These are phyloP conservation scores for Notothenia rossii DNA, from an alignment of 2,113 vertebrate species.

Conservation along the genomic window DNA sequence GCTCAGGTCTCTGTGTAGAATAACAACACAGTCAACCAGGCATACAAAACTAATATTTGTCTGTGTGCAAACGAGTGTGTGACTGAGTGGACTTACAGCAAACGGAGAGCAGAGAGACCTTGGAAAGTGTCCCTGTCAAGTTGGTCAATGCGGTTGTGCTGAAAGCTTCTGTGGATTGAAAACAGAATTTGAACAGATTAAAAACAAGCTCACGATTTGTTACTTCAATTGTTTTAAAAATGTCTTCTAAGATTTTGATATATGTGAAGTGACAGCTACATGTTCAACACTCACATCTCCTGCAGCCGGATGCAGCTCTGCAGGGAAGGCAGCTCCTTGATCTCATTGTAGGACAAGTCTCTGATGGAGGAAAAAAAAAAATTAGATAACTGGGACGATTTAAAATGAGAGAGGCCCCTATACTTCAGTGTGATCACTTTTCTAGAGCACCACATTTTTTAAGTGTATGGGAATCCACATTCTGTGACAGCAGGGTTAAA, in stretches of 20 bases:
- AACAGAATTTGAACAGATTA: neutral
- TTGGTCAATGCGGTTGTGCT: conserved; percentile 92
- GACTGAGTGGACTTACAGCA: conserved; percentile 88
- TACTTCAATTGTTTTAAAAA: neutral
- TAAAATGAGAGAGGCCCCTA: neutral
- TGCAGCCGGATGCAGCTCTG: conserved; percentile 91
- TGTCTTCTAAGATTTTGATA: neutral
- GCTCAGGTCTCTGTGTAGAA: conserved; percentile 91
- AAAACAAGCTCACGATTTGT: neutral
- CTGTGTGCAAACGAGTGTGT: neutral
- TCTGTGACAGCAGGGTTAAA: too few relatives aligned
- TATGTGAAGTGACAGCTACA: neutral
- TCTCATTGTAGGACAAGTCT: conserved; percentile 95
- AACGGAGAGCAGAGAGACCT: conserved; percentile 87
- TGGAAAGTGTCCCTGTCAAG: conserved; percentile 90
- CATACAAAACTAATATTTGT: neutral
- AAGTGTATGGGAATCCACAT: too few relatives aligned
- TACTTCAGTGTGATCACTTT: neutral
- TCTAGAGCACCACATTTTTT: neutral
- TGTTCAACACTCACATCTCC: conserved; percentile 91
- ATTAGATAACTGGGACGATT: conserved; percentile 7
- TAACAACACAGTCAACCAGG: conserved; percentile 11
- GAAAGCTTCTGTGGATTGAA: conserved; percentile 87
- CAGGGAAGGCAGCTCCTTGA: conserved; percentile 90
- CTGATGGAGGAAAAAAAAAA: conserved; percentile 68